Base-by-base conservation (phyloP, 2,888 invertebrate species). In the Barypeithes pellucidus region DNA sequence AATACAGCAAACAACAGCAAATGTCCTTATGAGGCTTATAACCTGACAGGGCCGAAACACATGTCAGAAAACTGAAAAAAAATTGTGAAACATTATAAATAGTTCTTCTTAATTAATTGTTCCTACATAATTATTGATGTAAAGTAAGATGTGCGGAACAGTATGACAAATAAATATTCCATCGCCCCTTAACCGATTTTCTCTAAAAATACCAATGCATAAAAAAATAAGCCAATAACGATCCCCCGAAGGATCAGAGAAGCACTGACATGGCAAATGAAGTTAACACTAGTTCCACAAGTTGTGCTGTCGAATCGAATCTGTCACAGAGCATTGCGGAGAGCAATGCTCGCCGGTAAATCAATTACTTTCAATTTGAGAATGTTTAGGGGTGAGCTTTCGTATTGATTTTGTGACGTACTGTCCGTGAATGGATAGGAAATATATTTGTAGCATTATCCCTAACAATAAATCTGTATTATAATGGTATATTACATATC, bases 291-390 rank as follows among this genome's bases (percentile, higher is more conserved):
- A 33, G 41, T 60, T 60, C 41, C 60, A 60, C 60, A 60, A 60
- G 60, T 66, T 72, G 74, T 77, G 75, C 76, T 73, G 76, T 77
- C 72, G 76, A 76, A 79, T 80, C 76, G 77, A 80, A 80, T 79
- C 79, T 77, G 79, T 78, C 79, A 80, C 80, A 79, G 78, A 80
- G 78, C 79, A 76, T 75, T 76, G 75, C 73, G 73, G 69, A 67
- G 76, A 75, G 76, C 61, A 73, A 78, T 63, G 60, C 67, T 61
- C 75, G 78, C 75, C 77, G 77, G 79, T 78, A 81, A 81, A 80
- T 79, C 80, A 81, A 81, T 82, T 82, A 81, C 80, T 79, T 79
- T 78, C 77, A 79, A 81, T 78, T 79, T 81, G 80, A 77, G 75
- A 79, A 77, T 80, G 14, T 60, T 43, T 33, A 33, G 29, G 14